These are phyloP conservation scores for Dinomys branickii DNA, from an alignment of 2,113 vertebrate species.

Conservation along the genomic window DNA sequence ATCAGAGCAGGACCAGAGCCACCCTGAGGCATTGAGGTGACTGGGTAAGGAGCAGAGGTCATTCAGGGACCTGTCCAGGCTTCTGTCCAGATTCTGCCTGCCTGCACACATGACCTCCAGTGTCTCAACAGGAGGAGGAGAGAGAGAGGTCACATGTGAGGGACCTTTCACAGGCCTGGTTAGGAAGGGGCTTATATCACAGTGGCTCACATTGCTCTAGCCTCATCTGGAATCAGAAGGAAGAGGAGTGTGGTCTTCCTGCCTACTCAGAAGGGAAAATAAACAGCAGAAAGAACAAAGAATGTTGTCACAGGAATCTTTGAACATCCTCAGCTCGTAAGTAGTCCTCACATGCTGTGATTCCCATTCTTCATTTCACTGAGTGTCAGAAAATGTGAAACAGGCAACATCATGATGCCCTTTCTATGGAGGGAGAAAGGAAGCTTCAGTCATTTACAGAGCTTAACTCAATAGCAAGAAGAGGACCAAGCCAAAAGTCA, in stretches of 20 bases:
- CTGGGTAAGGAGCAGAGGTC: fast-evolving
- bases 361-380: not conserved
- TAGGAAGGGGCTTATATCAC: not conserved
- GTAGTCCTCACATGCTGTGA: not conserved
- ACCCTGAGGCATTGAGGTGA: not conserved
- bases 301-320: not conserved
- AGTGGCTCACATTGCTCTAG: not conserved
- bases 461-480: not conserved
- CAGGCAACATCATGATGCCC: not conserved
- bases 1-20: not conserved
- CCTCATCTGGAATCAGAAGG: not conserved
- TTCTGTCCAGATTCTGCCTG: not conserved
- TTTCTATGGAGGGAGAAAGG: not conserved
- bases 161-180: not conserved
- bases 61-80: not conserved
- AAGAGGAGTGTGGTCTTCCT: not conserved
- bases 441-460: not conserved
- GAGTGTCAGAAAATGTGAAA: not conserved
- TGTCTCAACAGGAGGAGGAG: not conserved
- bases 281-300: not conserved
- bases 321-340: not conserved
- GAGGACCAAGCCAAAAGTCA: not conserved
- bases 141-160: fast-evolving
- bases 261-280: not conserved
- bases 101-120: fast-evolving